Conservation (phyloP, 1,140 invertebrate genomes). For the Chironomus tepperi region DNA sequence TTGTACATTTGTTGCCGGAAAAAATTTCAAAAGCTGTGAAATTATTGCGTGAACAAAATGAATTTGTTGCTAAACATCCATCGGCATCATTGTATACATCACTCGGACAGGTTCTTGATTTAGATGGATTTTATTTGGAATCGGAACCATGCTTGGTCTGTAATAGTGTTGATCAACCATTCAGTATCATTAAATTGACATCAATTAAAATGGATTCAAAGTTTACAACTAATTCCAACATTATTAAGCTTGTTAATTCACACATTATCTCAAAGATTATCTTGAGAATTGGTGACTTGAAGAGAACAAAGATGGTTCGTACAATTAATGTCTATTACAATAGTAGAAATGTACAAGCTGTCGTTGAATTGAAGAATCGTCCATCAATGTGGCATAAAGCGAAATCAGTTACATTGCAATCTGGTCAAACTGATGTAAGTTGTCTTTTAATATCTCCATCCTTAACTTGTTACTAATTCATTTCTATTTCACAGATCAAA, state of each 20-base stretch:
- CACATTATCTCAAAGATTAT: conserved; percentile 93
- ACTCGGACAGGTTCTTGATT: conserved; percentile 82
- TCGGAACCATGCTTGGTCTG: conserved; percentile 95
- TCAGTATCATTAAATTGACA: conserved; percentile 84
- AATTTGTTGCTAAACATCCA: conserved; percentile 78
- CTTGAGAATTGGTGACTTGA: conserved; percentile 87
- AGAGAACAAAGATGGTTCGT: conserved; percentile 94
- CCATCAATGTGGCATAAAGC: conserved; percentile 91
- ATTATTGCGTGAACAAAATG: conserved; percentile 79
- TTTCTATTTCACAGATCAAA: conserved; percentile 46
- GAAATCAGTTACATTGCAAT: conserved; percentile 77
- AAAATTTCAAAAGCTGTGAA: conserved; percentile 80
- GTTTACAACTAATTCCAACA: conserved; percentile 95
- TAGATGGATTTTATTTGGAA: conserved; percentile 94
- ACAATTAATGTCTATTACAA: conserved; percentile 96
- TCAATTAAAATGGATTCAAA: conserved; percentile 94
- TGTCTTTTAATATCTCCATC: background rate
- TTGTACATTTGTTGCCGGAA: conserved; percentile 49
- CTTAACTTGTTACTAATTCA: background rate
- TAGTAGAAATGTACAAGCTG: conserved; percentile 88
- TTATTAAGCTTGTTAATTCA: conserved; percentile 89
- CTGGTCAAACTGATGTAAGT: conserved; percentile 83
- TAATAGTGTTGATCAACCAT: conserved; percentile 92
- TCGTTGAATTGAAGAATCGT: conserved; percentile 90
- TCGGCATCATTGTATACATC: conserved; percentile 90